Evolutionary conservation across 2,113 vertebrate species (phyloP).

Genomic region (Crotalus viridis): DNA sequence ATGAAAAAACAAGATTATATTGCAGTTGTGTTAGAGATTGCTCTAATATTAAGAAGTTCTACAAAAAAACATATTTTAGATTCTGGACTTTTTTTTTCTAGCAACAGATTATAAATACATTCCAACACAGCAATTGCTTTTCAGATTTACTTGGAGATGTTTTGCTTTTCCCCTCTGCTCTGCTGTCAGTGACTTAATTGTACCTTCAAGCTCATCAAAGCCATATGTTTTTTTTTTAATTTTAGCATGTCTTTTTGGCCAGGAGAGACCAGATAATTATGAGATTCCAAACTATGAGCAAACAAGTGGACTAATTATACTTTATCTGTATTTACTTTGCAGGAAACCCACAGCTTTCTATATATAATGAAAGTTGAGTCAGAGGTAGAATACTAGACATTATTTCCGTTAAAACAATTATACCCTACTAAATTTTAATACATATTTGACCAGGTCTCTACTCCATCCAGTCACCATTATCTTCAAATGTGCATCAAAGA

Average conservation of each 20-base stretch:
- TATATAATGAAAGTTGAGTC: not conserved
- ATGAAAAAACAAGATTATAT: not conserved
- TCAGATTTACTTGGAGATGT: not conserved
- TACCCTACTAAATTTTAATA: not conserved
- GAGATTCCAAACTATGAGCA: conserved; percentile 19
- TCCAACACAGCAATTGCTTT: not conserved
- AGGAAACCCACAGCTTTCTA: not conserved
- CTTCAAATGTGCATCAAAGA: not conserved
- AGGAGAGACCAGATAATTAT: not conserved
- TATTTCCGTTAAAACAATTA: not conserved
- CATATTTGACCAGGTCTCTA: not conserved
- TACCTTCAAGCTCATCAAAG: conserved; percentile 20
- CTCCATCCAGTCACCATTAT: not conserved
- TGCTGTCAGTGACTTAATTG: conserved; percentile 10
- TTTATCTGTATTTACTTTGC: not conserved
- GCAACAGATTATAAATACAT: conserved; percentile 23
- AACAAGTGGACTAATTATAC: conserved; percentile 1
- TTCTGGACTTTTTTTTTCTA: not conserved
- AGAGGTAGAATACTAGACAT: not conserved
- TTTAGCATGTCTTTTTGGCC: conserved; percentile 20
- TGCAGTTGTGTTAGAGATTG: not conserved
- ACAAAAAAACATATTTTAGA: not conserved
- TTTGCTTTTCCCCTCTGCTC: not conserved
- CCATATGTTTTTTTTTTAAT: not conserved
- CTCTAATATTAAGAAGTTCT: not conserved